phyloP scores from a whole-genome alignment of 2,888 invertebrate genomes.

The Barypeithes pellucidus region DNA sequence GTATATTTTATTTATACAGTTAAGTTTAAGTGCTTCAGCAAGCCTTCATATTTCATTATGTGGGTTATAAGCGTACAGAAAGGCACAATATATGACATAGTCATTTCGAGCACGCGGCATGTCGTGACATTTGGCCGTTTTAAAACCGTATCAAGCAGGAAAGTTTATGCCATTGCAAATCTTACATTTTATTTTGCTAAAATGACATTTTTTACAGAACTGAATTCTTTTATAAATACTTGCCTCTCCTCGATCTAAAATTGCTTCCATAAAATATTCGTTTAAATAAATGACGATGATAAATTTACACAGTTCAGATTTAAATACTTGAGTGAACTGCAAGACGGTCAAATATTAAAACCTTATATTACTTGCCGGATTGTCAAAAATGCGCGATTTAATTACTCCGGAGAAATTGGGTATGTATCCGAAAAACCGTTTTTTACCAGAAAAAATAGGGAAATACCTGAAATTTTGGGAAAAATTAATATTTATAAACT shows the following conservation, averaged over 20 bases:
- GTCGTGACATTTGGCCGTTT: slow-evolving; percentile 53
- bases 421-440: too few relatives aligned
- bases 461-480: too few relatives aligned
- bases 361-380: too few relatives aligned
- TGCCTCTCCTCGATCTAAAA: too few relatives aligned
- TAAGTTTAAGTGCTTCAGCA: slow-evolving; percentile 49
- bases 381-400: too few relatives aligned
- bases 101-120: slow-evolving; percentile 52
- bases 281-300: too few relatives aligned
- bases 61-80: slow-evolving; percentile 50
- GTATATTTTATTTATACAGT: slow-evolving; percentile 51
- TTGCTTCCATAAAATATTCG: neutral
- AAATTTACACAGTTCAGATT: too few relatives aligned
- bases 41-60: slow-evolving; percentile 51
- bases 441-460: too few relatives aligned
- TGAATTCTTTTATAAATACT: neutral
- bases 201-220: slow-evolving; percentile 31
- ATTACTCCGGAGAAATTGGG: too few relatives aligned
- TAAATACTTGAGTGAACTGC: too few relatives aligned
- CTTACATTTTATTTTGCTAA: slow-evolving; percentile 45
- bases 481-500: too few relatives aligned
- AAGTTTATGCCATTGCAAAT: slow-evolving; percentile 52
- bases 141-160: slow-evolving; percentile 49
- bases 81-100: slow-evolving; percentile 50
- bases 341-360: too few relatives aligned